Evolutionary conservation across 2,888 invertebrate species (phyloP), one percentile per base, ranked within the genome.

Genomic region (Hylaea fasciaria): DNA sequence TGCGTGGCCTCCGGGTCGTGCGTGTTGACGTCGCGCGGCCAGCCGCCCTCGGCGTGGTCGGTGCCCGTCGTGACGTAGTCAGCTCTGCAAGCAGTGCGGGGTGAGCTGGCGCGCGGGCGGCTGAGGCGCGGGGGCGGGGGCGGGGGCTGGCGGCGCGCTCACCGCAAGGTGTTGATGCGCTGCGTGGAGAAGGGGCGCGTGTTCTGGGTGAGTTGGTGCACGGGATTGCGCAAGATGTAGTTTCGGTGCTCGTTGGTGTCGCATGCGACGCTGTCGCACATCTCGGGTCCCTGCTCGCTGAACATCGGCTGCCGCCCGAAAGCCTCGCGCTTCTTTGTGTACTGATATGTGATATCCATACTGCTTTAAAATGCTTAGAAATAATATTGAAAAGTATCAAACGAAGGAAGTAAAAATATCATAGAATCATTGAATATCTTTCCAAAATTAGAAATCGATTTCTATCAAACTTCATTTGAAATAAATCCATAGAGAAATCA

Each of bases 31-130:
- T 97, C 97, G 70, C 94, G 95, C 0, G 97, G 96, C 97, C 97
- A 97, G 2, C 97, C 97, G 37, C 97, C 97, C 78, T 97, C 97
- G 8, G 93, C 93, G 81, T 97, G 97, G 71, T 94, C 94, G 70
- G 94, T 92, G 2, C 96, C 95, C n/a, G 88, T 86, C 0, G 70
- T 76, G 5, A 90, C 80, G 73, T 93, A 94, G 62, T 94, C 94
- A 14, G 94, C 94, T 60, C 94, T 94, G 76, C 43, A 22, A 22
- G 61, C 62, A 43, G 44, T 5, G 29, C 13, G 10, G 14, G 13
- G 22, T n/a, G n/a, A n/a, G 22, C 22, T 2, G 3, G 22, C 3
- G 22, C 2, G 22, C 22, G 22, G 22, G 2, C 5, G 22, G 3
- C 5, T n/a, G n/a, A n/a, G n/a, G n/a, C 22, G 3, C 0, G 12